Conservation (phyloP, 2,113 vertebrate genomes). For the Tragelaphus imberbis region DNA sequence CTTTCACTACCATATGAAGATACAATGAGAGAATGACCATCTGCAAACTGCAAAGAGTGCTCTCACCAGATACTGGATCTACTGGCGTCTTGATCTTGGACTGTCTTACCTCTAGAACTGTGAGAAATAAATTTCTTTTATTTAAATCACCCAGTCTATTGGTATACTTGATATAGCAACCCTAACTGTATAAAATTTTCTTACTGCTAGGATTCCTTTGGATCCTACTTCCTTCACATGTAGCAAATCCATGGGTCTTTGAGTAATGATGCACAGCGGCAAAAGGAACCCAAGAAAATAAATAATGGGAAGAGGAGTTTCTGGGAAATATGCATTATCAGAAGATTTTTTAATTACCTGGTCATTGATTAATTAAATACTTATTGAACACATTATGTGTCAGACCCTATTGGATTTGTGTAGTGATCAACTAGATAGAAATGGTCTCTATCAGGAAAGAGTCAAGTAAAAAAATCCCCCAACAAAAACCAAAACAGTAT, state of each 20-base stretch:
- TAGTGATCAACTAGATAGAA: not conserved
- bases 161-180: not conserved
- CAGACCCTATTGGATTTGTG: not conserved
- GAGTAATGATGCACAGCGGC: not conserved
- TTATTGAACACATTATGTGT: not conserved
- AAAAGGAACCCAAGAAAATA: not conserved
- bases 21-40: not conserved
- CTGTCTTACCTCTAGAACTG: not conserved
- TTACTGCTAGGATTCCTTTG: not conserved
- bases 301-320: not conserved
- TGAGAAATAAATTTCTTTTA: not conserved
- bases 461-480: not conserved
- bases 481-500: not conserved
- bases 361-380: not conserved
- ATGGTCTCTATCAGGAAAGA: not conserved
- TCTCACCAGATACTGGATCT: not conserved
- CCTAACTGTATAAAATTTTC: not conserved
- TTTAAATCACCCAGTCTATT: not conserved
- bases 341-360: not conserved
- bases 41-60: not conserved
- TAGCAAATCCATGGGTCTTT: not conserved
- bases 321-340: not conserved
- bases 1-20: not conserved
- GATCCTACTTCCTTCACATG: not conserved
- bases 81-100: not conserved